Percentiles rank a stretch among this genome's conserved stretches.
Evolutionary conservation across 64 coral and sea anemone species (phyloP).

Genomic region (Stichodactyla mertensii): DNA sequence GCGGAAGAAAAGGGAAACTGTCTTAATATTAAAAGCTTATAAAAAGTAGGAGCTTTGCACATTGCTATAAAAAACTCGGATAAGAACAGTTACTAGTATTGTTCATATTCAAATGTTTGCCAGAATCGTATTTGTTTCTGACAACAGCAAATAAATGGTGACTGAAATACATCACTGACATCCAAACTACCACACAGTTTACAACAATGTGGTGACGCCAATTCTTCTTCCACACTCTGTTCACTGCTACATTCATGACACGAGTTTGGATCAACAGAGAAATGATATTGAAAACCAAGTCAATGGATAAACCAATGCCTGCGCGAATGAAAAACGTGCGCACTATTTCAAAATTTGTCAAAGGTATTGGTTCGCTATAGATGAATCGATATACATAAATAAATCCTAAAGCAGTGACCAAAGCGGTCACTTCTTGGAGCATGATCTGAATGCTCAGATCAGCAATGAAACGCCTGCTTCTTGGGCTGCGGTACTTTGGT

Average conservation of each 20-base stretch:
- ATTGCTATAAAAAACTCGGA: neutral
- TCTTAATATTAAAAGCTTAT: neutral
- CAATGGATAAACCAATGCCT: slow-evolving; percentile 27
- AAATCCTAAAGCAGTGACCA: slow-evolving; percentile 38
- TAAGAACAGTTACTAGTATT: neutral
- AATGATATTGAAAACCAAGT: slow-evolving; percentile 35
- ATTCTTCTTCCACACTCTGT: slow-evolving; percentile 15
- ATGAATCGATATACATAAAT: slow-evolving; percentile 41
- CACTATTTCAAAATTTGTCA: neutral
- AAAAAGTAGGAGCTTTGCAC: neutral
- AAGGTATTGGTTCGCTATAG: neutral
- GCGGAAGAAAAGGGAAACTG: too few species aligned
- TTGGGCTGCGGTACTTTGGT: slow-evolving; percentile 23
- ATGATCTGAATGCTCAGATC: slow-evolving; percentile 65
- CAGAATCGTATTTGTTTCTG: neutral
- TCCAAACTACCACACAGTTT: neutral
- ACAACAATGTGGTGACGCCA: neutral
- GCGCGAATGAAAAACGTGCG: neutral
- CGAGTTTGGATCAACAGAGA: too few species aligned
- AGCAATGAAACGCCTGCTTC: slow-evolving; percentile 48
- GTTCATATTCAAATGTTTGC: neutral
- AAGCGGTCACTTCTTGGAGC: slow-evolving; percentile 41
- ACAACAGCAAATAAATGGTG: neutral
- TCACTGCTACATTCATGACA: too few species aligned
- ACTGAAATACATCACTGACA: neutral